Percentiles rank a stretch among this genome's conserved stretches.
phyloP scores from a whole-genome alignment of 2,113 vertebrate species.

The Thamnaconus septentrionalis region DNA sequence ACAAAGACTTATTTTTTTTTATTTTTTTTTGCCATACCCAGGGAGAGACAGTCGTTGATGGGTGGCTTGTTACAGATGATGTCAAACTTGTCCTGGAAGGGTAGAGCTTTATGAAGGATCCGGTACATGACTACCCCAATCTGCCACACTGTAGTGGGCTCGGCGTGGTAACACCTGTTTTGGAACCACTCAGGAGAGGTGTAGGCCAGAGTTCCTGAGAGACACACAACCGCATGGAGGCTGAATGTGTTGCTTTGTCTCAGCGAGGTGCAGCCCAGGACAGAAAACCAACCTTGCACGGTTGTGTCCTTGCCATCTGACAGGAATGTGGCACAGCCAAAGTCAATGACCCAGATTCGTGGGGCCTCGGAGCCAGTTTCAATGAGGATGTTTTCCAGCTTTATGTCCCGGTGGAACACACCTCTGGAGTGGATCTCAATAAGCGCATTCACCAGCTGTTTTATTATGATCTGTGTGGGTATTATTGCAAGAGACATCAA shows the following conservation, averaged over 20 bases:
- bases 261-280: neutral
- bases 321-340: neutral
- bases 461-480: neutral
- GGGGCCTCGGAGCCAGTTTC: neutral
- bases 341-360: conserved; percentile 2
- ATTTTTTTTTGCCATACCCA: no score
- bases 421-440: neutral
- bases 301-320: neutral
- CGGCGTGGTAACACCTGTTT: neutral
- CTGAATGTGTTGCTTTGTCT: neutral
- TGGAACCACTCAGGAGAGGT: neutral
- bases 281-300: neutral
- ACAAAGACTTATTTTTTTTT: no score
- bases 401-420: no score
- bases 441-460: neutral
- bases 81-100: neutral
- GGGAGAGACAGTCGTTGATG: no score
- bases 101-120: neutral
- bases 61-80: no score
- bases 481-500: neutral
- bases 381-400: no score
- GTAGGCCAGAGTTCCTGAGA: neutral
- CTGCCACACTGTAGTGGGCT: neutral
- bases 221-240: neutral
- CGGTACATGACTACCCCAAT: neutral